Percentiles rank a stretch among this genome's conserved stretches.
phyloP scores from a whole-genome alignment of 2,888 invertebrate species.

The Baccha elongata region DNA sequence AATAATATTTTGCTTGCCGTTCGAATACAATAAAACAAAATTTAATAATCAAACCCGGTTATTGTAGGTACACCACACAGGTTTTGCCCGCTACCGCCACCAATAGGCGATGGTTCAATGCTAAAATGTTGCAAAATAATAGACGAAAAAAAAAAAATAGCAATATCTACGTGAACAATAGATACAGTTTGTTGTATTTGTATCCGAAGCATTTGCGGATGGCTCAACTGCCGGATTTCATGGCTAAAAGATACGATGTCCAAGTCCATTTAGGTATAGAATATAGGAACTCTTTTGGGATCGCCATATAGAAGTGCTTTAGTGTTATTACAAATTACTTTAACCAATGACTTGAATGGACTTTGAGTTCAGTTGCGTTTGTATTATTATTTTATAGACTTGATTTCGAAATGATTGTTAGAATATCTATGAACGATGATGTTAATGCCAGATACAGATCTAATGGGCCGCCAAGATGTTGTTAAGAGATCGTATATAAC shows the following conservation, averaged over 20 bases:
- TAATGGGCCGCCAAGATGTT: conserved; percentile 25
- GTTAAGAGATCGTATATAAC: conserved; percentile 37
- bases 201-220: conserved; percentile 18
- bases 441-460: conserved; percentile 28
- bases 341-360: conserved; percentile 47
- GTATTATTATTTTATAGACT: neutral
- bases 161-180: conserved; percentile 13
- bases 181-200: conserved; percentile 18
- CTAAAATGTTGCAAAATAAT: conserved; percentile 58
- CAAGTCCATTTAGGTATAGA: conserved; percentile 6
- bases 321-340: conserved; percentile 45
- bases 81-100: neutral
- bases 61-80: conserved; percentile 50
- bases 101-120: conserved; percentile 47
- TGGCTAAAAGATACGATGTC: conserved; percentile 48
- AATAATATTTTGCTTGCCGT: conserved; percentile 31
- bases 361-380: conserved; percentile 31
- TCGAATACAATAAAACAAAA: conserved; percentile 31
- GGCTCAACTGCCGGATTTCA: conserved; percentile 55
- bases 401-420: conserved; percentile 39
- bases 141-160: conserved; percentile 12
- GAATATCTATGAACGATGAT: conserved; percentile 21
- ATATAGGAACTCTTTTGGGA: conserved; percentile 23
- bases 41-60: conserved; percentile 46
- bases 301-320: conserved; percentile 1